Percentiles rank a stretch among this genome's conserved stretches.
These are phyloP conservation scores for Drosophila sucinea DNA, from an alignment of 1,140 invertebrate species.

Conservation along the genomic window DNA sequence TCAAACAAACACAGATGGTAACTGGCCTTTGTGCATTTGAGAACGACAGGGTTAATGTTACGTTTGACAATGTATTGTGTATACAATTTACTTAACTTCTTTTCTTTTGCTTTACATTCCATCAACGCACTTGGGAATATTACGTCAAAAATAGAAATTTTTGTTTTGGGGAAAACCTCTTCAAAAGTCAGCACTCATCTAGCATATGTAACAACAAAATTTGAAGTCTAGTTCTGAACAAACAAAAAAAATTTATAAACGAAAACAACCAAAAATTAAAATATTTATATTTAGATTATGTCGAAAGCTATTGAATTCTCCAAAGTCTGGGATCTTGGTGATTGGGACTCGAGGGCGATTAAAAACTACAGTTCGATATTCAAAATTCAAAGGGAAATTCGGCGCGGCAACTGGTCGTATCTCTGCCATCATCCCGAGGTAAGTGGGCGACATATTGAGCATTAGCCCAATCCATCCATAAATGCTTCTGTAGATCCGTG, in stretches of 20 bases:
- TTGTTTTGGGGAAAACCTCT: conserved; percentile 4
- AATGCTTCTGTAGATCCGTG: conserved; percentile 45
- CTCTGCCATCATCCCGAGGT: conserved; percentile 63
- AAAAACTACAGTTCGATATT: conserved; percentile 39
- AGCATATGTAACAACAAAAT: conserved; percentile 1
- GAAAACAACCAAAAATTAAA: background rate
- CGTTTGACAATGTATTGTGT: background rate
- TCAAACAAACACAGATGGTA: conserved; percentile 1
- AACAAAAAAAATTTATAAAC: background rate
- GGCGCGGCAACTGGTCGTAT: conserved; percentile 56
- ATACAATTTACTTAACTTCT: background rate
- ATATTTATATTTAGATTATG: background rate
- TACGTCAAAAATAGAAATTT: background rate
- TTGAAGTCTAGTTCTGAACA: background rate
- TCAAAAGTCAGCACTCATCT: background rate
- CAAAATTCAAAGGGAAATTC: conserved; percentile 58
- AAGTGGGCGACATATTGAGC: background rate
- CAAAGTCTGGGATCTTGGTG: conserved; percentile 55
- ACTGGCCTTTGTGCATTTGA: background rate
- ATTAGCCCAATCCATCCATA: background rate
- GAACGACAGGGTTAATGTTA: background rate
- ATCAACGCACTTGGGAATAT: conserved; percentile 4
- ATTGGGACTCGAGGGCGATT: conserved; percentile 58
- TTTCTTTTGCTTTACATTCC: background rate
- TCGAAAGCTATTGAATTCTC: background rate